A percentile compares a stretch with the other conserved stretches of the same genome.
Evolutionary conservation across 2,797 vertebrate species (phyloP).

Genomic region (Limosa lapponica): DNA sequence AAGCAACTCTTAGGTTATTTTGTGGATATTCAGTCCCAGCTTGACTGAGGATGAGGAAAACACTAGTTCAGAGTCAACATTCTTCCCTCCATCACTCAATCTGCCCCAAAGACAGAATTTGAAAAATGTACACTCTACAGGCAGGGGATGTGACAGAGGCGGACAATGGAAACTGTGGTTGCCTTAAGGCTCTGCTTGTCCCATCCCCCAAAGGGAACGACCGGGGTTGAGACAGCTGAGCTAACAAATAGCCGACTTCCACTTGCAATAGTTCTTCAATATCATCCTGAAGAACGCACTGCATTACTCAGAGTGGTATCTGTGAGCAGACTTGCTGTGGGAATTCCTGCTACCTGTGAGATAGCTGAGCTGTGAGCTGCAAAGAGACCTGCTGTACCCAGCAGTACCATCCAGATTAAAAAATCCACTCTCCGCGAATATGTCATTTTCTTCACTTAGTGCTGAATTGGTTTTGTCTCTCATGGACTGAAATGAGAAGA

Average conservation of each 20-base stretch:
- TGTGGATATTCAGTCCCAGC: not conserved
- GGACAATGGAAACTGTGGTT: not conserved
- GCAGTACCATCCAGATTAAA: not conserved
- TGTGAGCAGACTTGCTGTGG: not conserved
- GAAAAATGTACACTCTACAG: accelerated
- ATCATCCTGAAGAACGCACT: not conserved
- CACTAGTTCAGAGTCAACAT: not conserved
- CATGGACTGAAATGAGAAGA: constrained; percentile 53
- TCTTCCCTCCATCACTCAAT: not conserved
- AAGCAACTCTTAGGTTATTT: not conserved
- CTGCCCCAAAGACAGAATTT: not conserved
- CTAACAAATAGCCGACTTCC: not conserved
- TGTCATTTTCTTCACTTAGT: constrained; percentile 9
- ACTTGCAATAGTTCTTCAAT: not conserved
- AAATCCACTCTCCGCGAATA: not conserved
- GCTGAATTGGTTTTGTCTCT: constrained; percentile 15
- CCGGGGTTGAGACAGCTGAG: not conserved
- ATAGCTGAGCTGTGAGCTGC: not conserved
- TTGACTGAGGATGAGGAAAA: not conserved
- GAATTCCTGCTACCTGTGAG: not conserved
- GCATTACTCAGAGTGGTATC: not conserved
- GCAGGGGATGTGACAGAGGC: not conserved
- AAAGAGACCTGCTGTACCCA: not conserved
- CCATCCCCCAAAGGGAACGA: not conserved
- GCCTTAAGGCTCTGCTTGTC: not conserved